A percentile compares a stretch with the other conserved stretches of the same genome.
Conservation (phyloP, 2,797 vertebrate genomes). For the Eutrigla gurnardus region DNA sequence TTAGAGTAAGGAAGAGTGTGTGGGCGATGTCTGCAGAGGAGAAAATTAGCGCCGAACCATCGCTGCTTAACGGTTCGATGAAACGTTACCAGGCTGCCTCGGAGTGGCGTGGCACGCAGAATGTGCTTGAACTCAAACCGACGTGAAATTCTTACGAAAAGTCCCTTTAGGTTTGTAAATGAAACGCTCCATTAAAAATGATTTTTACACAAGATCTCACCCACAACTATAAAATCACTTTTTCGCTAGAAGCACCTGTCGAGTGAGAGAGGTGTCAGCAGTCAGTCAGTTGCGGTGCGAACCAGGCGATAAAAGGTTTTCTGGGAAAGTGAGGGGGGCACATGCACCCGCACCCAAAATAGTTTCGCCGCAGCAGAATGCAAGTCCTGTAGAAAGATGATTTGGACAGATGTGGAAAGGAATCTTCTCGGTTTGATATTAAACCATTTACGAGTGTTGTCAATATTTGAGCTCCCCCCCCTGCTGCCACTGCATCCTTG, state of each 20-base stretch:
- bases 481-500: conserved; percentile 40
- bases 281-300: too few relatives aligned
- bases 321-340: too few relatives aligned
- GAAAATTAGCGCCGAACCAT: conserved; percentile 63
- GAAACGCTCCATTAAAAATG: conserved; percentile 4
- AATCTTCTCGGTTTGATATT: conserved; percentile 25
- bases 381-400: not conserved
- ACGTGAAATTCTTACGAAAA: conserved; percentile 20
- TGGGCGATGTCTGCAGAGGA: conserved; percentile 64
- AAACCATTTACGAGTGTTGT: conserved; percentile 32
- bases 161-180: conserved; percentile 18
- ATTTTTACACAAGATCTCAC: not conserved
- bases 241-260: too few relatives aligned
- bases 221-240: not conserved
- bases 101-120: conserved; percentile 26
- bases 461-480: conserved; percentile 53
- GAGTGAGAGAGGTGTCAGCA: too few relatives aligned
- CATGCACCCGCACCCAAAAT: not conserved
- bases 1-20: conserved; percentile 51
- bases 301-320: too few relatives aligned
- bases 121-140: not conserved
- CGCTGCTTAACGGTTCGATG: conserved; percentile 49
- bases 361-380: not conserved
- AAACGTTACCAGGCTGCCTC: conserved; percentile 31
- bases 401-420: conserved; percentile 9